Conservation (phyloP, 2,113 vertebrate genomes). For the Cynoglossus semilaevis region DNA sequence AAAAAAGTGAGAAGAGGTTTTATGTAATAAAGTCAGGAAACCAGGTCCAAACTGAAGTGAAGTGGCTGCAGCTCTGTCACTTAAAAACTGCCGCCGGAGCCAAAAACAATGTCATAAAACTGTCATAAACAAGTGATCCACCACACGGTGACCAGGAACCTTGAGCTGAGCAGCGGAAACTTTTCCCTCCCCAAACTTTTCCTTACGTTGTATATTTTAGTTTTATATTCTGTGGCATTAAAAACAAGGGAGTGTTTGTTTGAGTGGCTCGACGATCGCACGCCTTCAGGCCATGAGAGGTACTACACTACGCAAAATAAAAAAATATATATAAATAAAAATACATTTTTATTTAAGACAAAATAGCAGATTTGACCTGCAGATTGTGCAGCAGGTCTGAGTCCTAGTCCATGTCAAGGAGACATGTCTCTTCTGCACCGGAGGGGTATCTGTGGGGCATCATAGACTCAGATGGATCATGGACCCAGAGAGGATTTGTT, state of each 20-base stretch:
- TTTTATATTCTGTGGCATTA: slow-evolving; percentile 9
- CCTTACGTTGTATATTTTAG: slow-evolving; percentile 1
- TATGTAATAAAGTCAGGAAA: not conserved
- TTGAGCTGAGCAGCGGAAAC: not conserved
- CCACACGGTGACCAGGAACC: not conserved
- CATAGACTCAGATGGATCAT: slow-evolving; percentile 60
- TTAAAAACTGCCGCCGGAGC: not conserved
- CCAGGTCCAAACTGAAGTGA: not conserved
- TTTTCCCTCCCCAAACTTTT: slow-evolving; percentile 3
- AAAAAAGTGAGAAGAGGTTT: too few species aligned
- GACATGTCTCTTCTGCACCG: slow-evolving; percentile 21
- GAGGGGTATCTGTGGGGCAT: slow-evolving; percentile 44
- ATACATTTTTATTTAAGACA: slow-evolving; percentile 9
- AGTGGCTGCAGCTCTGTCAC: not conserved
- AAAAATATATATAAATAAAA: slow-evolving; percentile 1
- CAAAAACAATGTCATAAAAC: not conserved
- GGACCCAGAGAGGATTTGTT: slow-evolving; percentile 51
- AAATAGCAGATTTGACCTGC: slow-evolving; percentile 15
- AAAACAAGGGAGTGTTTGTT: slow-evolving; percentile 22
- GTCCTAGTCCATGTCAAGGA: slow-evolving; percentile 37
- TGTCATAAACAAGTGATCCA: not conserved
- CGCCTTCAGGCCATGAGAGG: slow-evolving; percentile 9
- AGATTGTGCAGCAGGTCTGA: not conserved
- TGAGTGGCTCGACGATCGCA: slow-evolving; percentile 4
- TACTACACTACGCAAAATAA: slow-evolving; percentile 16